Percentiles rank a stretch among this genome's conserved stretches.
phyloP scores from a whole-genome alignment of 2,113 vertebrate species.

The Marmota flaviventris region DNA sequence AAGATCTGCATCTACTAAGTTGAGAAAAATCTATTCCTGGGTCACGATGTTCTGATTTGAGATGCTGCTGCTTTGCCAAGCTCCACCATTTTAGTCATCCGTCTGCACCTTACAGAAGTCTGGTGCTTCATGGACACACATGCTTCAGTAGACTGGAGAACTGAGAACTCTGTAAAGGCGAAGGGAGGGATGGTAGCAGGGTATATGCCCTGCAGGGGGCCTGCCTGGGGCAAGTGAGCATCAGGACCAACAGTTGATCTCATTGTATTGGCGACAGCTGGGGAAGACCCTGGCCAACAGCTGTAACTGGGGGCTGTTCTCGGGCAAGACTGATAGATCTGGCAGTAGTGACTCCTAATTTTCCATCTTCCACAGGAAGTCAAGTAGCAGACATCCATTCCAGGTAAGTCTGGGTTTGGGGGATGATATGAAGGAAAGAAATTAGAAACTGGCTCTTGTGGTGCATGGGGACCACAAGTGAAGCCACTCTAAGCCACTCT shows the following conservation, averaged over 20 bases:
- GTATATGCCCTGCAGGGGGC: rapidly evolving
- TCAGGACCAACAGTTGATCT: not conserved
- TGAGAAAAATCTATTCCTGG: not conserved
- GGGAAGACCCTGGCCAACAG: not conserved
- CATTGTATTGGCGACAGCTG: not conserved
- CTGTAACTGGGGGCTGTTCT: not conserved
- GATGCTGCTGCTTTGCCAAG: not conserved
- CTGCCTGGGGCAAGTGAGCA: too few relatives aligned
- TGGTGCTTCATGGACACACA: not conserved
- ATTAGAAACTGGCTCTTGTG: not conserved
- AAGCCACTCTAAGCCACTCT: not conserved
- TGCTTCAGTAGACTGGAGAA: not conserved
- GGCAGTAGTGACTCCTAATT: not conserved
- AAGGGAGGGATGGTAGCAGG: too few relatives aligned
- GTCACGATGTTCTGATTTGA: too few relatives aligned
- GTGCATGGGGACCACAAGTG: too few relatives aligned
- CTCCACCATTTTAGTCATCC: not conserved
- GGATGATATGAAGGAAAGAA: too few relatives aligned
- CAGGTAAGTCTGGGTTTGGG: not conserved
- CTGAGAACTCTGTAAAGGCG: too few relatives aligned
- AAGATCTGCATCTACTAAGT: rapidly evolving
- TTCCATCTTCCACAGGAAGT: not conserved
- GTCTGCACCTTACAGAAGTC: not conserved
- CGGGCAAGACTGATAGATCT: not conserved
- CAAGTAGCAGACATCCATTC: not conserved